Base-by-base conservation (phyloP, 2,113 vertebrate genomes). In the Mobula birostris region DNA sequence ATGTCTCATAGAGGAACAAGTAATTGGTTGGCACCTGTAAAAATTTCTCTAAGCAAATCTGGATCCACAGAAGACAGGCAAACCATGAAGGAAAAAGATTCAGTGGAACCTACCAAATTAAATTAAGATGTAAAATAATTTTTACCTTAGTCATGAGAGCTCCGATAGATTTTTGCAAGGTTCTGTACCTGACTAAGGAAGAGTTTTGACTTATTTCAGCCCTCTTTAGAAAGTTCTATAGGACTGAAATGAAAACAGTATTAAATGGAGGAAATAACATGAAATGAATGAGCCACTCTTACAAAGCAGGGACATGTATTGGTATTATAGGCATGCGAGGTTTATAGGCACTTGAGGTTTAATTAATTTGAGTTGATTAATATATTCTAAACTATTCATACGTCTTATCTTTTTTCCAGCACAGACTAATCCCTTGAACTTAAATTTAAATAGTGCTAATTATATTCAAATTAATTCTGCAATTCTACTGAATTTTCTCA, bases 401-500 rank as follows among this genome's bases (percentile, higher is more conserved):
- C 70, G 91, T 93, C 68, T 93, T 93, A 93, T 93, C 91, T 93
- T 74, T 93, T 93, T 93, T 93, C 91, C 40, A 56, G 68, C 91
- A 76, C 70, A 93, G 91, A 76, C 91, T 93, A 93, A 93, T 93
- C 91, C 66, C 91, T 70, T 72, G 91, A 36, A 93, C 68, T 56
- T 70, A 74, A 93, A 93, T 93, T 93, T 93, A 93, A 93, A 93
- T 93, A 93, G 91, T 93, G 91, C 21, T 93, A 93, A 93, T 93
- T 93, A 93, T 93, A 93, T 93, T 93, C 91, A 93, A 93, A 93
- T 93, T 93, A 93, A 93, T 93, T 27, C 70, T 66, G 74, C 36
- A 74, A 32, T 93, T 12, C 36, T 56, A 56, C 70, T 93, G 70
- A 93, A 93, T 74, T 93, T 93, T 48, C 24, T 48, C 40, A 72